Base-by-base conservation (phyloP, 2,113 vertebrate genomes). In the rabbit (Oryctolagus cuniculus) region DNA sequence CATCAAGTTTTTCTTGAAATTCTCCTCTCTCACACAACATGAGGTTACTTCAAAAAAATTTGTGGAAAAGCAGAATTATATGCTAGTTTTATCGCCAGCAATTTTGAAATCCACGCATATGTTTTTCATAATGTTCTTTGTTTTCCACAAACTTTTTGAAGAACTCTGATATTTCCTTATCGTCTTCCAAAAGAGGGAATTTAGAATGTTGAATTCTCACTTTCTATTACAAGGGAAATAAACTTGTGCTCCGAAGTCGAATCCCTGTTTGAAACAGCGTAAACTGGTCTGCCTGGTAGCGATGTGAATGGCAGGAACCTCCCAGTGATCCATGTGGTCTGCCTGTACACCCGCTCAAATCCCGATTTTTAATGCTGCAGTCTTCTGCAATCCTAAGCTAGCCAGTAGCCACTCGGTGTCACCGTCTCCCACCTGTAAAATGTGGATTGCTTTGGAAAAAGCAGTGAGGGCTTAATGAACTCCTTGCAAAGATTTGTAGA, bases 201-300 rank as follows among this genome's bases (percentile, higher is more conserved):
- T 24, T 49, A 10, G 10, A 34, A 72, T 10, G 29, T 21, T 75
- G 64, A 70, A 66, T 90, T 77, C 73, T 84, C 31, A 67, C 31
- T 91, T 58, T 80, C 9, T 87, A 13, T 74, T 87, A 22, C 12
- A 89, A 90, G 72, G 74, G 51, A 55, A 80, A 25, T 83, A 16
- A 86, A 90, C 22, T 8, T 36, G 0, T 77, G 34, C 7, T 21
- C 95, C 97, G 96, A 97, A 93, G 91, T 97, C 97, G 97, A 97
- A 96, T 97, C 75, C 72, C 90, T 89, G 82, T 94, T 96, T n/a
- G 31, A 96, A 97, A 96, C 72, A 86, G 95, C 84, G 89, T 97
- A 86, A 95, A 55, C 75, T 96, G 95, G 94, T 97, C 96, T 97
- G 89, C 93, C 97, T 97, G 90, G 81, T 91, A 96, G 96, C 6